Conservation (phyloP, 2,888 invertebrate species). For the Leptopilina drosophilae region DNA sequence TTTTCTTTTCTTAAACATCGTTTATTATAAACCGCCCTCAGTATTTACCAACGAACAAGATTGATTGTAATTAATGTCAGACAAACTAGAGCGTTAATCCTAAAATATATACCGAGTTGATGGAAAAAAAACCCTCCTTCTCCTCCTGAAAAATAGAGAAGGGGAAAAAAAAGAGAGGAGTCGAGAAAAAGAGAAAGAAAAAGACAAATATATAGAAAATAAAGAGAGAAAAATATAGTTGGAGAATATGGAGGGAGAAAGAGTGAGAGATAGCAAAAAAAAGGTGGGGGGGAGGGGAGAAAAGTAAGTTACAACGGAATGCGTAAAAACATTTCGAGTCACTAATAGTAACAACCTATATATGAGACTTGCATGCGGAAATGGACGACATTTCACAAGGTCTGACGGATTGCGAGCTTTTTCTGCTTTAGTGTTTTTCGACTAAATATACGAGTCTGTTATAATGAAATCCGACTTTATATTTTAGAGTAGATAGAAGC, state of each 20-base stretch:
- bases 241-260: too few species aligned
- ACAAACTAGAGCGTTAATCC: slow-evolving; percentile 34
- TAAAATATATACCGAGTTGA: slow-evolving; percentile 28
- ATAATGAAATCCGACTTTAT: slow-evolving; percentile 36
- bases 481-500: slow-evolving; percentile 22
- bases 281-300: not conserved
- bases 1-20: not conserved
- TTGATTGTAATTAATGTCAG: slow-evolving; percentile 39
- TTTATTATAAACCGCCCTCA: not conserved
- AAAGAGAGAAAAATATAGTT: too few species aligned
- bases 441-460: slow-evolving; percentile 26
- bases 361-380: slow-evolving; percentile 30
- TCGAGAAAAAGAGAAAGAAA: too few species aligned
- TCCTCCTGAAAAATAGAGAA: too few species aligned
- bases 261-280: too few species aligned
- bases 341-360: slow-evolving; percentile 21
- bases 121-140: slow-evolving; percentile 2
- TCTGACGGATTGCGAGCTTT: slow-evolving; percentile 35
- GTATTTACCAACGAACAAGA: slow-evolving; percentile 16
- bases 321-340: slow-evolving; percentile 33
- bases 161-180: too few species aligned
- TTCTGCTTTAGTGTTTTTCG: slow-evolving; percentile 27
- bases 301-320: slow-evolving; percentile 28
- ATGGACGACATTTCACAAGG: slow-evolving; percentile 29
- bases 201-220: too few species aligned